Evolutionary conservation across 2,888 invertebrate species (phyloP).

Genomic region (Drosophila dives): DNA sequence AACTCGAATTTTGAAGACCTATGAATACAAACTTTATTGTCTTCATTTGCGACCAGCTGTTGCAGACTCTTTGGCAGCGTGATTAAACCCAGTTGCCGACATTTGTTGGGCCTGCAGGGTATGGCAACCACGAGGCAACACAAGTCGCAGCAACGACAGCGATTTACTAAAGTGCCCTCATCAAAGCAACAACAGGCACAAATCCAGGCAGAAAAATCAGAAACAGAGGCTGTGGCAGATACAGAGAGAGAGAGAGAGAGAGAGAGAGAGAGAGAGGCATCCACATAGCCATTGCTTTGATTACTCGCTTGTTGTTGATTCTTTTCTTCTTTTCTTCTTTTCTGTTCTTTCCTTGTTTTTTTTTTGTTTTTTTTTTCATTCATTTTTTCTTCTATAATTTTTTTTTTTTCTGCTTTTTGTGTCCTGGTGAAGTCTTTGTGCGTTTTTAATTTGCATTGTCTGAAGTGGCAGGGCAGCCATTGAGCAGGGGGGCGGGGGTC

Average conservation of each 20-base stretch:
- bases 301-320: slow-evolving; percentile 38
- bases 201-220: slow-evolving; percentile 11
- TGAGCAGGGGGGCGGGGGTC: slow-evolving; percentile 2
- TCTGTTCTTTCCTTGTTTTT: background rate
- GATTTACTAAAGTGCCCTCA: slow-evolving; percentile 77
- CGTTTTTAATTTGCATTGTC: slow-evolving; percentile 65
- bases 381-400: background rate
- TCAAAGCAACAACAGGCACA: slow-evolving; percentile 78
- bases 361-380: background rate
- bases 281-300: slow-evolving; percentile 50
- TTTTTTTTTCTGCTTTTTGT: slow-evolving; percentile 21
- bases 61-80: background rate
- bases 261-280: slow-evolving; percentile 7
- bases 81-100: background rate
- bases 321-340: background rate
- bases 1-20: background rate
- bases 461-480: slow-evolving; percentile 15
- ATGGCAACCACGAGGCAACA: slow-evolving; percentile 26
- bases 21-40: background rate
- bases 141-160: slow-evolving; percentile 48
- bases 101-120: slow-evolving; percentile 9
- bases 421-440: slow-evolving; percentile 37
- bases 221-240: background rate
- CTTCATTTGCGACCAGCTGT: background rate
- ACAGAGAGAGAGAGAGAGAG: background rate